Base-by-base conservation (phyloP, 2,888 invertebrate species). In the Tachina grossa region DNA sequence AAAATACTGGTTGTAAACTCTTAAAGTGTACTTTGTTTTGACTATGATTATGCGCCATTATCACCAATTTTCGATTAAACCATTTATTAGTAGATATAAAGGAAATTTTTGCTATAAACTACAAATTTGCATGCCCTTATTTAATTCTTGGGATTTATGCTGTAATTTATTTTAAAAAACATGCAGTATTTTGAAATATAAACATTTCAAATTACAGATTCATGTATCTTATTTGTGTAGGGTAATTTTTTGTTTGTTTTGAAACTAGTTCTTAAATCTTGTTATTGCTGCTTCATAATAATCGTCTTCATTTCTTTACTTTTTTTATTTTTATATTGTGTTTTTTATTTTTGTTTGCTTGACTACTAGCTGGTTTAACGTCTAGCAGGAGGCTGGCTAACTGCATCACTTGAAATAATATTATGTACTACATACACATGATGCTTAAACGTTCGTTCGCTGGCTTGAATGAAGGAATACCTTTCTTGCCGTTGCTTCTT, bases 261-360 rank as follows among this genome's bases (percentile, higher is more conserved):
- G 53, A 75, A 74, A 75, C 76, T 22, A 63, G 63, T 76, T 76
- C 13, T 49, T 39, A 82, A 82, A 76, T 76, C 55, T 80, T 72
- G 63, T 82, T 76, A 19, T 47, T 51, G 45, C 61, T 68, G n/a
- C 61, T 63, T 43, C 45, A 22, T 22, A 14, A 41, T 22, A 14
- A 43, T 63, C 53, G 9, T 71, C 39, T 45, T 61, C 31, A 16
- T 45, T 41, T 57, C 66, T 45, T 22, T 19, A 39, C 49, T 14
- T 51, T 43, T 41, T 65, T n/a, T 61, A 0, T 31, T 31, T 31
- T 31, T 0, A 31, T 31, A 31, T 31, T 31, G 31, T 31, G 49
- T 14, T 31, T 19, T 41, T 47, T 43, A 31, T 22, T 22, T 57
- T 71, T 45, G 10, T 22, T 31, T 39, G 2, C 3, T 14, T 57